Evolutionary conservation across 2,797 vertebrate species (phyloP).

Genomic region (Argyrosomus regius): DNA sequence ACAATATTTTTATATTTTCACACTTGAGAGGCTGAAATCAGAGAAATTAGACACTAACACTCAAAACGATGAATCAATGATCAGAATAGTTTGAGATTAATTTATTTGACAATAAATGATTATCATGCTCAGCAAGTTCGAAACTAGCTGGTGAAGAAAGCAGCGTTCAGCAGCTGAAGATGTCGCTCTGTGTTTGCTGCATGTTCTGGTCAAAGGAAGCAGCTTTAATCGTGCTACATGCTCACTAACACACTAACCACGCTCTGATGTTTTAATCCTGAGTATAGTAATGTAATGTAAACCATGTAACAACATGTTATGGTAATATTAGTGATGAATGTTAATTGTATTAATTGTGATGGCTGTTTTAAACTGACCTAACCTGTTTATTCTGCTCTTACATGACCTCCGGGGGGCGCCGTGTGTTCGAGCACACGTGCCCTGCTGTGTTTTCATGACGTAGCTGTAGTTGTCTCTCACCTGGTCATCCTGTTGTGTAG

Average conservation of each 20-base stretch:
- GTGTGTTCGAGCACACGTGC: conserved; percentile 43
- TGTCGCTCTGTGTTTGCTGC: conserved; percentile 1
- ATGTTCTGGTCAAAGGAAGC: not conserved
- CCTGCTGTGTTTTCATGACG: conserved; percentile 28
- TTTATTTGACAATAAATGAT: no score
- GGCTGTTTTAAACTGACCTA: conserved; percentile 72
- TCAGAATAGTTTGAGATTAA: no score
- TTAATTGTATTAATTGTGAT: conserved; percentile 53
- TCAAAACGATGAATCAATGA: no score
- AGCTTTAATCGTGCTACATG: conserved; percentile 32
- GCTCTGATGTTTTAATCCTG: conserved; percentile 29
- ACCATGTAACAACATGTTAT: conserved; percentile 37
- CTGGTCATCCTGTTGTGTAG: conserved; percentile 51
- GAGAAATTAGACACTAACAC: no score
- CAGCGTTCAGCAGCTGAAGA: not conserved
- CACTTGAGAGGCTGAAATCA: no score
- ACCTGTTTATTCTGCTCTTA: conserved; percentile 75
- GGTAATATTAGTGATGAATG: conserved; percentile 42
- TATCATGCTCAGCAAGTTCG: no score
- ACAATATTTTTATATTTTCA: no score
- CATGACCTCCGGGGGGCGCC: conserved; percentile 32
- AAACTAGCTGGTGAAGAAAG: not conserved
- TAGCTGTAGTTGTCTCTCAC: conserved; percentile 57
- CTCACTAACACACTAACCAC: conserved; percentile 50
- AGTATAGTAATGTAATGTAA: conserved; percentile 26